These are phyloP conservation scores for Cyclophora punctaria DNA, from an alignment of 2,888 invertebrate genomes.

Conservation along the genomic window DNA sequence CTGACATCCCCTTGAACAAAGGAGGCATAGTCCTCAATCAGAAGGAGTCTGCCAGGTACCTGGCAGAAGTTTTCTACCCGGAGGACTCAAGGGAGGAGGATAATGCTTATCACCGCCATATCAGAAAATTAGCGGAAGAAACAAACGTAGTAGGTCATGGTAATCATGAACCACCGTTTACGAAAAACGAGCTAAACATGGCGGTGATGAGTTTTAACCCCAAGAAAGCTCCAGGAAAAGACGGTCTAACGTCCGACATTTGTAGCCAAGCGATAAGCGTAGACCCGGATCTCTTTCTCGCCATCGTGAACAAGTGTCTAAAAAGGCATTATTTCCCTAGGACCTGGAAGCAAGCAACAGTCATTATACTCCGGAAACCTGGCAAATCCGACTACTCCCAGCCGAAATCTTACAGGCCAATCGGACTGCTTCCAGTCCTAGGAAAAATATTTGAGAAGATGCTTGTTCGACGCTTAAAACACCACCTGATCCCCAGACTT, in stretches of 20 bases:
- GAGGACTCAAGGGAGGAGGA: neutral
- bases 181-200: neutral
- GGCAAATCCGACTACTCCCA: constrained; percentile 1
- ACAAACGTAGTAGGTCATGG: neutral
- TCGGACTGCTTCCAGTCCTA: constrained; percentile 5
- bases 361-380: constrained; percentile 2
- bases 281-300: neutral
- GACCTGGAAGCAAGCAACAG: constrained; percentile 5
- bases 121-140: neutral
- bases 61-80: constrained; percentile 1
- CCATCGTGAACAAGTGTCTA: constrained; percentile 4
- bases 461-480: neutral
- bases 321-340: constrained; percentile 1
- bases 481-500: neutral
- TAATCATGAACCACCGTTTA: neutral
- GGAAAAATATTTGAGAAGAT: constrained; percentile 6
- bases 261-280: constrained; percentile 9
- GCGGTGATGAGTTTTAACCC: constrained; percentile 1
- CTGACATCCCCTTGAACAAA: too few relatives aligned
- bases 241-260: constrained; percentile 13
- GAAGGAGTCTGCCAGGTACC: too few relatives aligned
- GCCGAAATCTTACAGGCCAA: constrained; percentile 6
- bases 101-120: neutral
- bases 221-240: constrained; percentile 5
- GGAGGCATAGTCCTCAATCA: too few relatives aligned